These are phyloP conservation scores for Anas flavirostris DNA, from an alignment of 2,797 vertebrate genomes.

Conservation along the genomic window DNA sequence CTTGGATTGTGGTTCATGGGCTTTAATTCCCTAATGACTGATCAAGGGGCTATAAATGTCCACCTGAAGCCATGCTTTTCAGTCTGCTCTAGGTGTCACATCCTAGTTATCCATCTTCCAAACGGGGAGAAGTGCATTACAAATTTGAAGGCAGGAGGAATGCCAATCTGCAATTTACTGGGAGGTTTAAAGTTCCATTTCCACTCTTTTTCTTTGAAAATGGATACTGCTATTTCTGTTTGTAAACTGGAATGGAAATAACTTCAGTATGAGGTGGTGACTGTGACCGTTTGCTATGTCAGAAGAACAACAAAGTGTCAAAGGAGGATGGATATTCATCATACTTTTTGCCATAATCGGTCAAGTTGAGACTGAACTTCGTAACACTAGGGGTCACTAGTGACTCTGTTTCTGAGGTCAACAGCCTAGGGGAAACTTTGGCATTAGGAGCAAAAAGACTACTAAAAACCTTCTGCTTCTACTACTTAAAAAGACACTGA, in stretches of 20 bases:
- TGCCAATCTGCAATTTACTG: background rate
- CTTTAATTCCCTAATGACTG: constrained; percentile 20
- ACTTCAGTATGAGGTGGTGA: background rate
- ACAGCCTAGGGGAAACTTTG: background rate
- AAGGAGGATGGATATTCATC: background rate
- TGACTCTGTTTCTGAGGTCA: constrained; percentile 25
- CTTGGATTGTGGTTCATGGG: background rate
- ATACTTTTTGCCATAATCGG: background rate
- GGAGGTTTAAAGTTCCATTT: background rate
- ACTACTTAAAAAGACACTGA: background rate
- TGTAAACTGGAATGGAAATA: background rate
- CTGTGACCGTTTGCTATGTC: background rate
- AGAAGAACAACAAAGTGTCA: background rate
- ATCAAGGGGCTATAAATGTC: background rate
- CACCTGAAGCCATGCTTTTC: background rate
- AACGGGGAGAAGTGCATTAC: background rate
- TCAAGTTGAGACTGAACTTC: background rate
- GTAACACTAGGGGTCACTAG: constrained; percentile 62
- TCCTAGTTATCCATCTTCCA: background rate
- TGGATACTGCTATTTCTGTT: background rate
- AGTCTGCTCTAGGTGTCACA: background rate
- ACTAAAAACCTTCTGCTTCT: background rate
- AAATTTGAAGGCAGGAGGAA: background rate
- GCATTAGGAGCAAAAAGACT: background rate
- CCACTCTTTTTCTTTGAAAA: background rate